Evolutionary conservation across 2,888 invertebrate species (phyloP).

Genomic region (Ypsolopha sequella): DNA sequence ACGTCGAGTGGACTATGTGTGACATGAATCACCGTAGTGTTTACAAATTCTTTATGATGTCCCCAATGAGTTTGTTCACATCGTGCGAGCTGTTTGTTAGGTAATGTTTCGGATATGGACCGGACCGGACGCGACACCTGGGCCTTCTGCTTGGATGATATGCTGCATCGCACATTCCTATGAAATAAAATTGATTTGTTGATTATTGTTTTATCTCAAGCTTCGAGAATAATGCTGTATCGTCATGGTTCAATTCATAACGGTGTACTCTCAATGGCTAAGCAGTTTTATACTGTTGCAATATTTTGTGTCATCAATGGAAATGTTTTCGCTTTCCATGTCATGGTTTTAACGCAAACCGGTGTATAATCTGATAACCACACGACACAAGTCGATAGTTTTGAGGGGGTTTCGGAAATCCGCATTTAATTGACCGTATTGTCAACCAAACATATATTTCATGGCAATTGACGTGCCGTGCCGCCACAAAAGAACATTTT

Average conservation of each 20-base stretch:
- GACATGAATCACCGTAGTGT: slow-evolving; percentile 2
- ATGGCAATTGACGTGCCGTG: slow-evolving; percentile 14
- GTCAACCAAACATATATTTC: slow-evolving; percentile 28
- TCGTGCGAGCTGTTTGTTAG: slow-evolving; percentile 7
- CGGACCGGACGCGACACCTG: slow-evolving; percentile 64
- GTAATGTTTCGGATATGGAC: slow-evolving; percentile 40
- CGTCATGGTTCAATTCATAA: too few relatives aligned
- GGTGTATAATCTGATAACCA: background rate
- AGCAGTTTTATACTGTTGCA: too few relatives aligned
- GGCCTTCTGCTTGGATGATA: slow-evolving; percentile 12
- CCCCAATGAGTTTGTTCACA: slow-evolving; percentile 4
- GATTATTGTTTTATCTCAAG: too few relatives aligned
- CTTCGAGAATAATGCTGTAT: too few relatives aligned
- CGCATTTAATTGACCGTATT: slow-evolving; percentile 54
- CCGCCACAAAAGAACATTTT: slow-evolving; percentile 27
- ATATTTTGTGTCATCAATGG: too few relatives aligned
- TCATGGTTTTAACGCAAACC: too few relatives aligned
- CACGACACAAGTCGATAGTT: slow-evolving; percentile 27
- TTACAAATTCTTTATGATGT: slow-evolving; percentile 2
- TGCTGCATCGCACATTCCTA: slow-evolving; percentile 11
- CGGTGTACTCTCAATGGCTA: too few relatives aligned
- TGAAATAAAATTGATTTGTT: background rate
- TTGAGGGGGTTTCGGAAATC: slow-evolving; percentile 33
- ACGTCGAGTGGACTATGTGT: too few relatives aligned
- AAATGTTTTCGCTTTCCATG: too few relatives aligned